Evolutionary conservation across 1,140 invertebrate genomes (phyloP).

Genomic region (Acyrthosiphon pisum): DNA sequence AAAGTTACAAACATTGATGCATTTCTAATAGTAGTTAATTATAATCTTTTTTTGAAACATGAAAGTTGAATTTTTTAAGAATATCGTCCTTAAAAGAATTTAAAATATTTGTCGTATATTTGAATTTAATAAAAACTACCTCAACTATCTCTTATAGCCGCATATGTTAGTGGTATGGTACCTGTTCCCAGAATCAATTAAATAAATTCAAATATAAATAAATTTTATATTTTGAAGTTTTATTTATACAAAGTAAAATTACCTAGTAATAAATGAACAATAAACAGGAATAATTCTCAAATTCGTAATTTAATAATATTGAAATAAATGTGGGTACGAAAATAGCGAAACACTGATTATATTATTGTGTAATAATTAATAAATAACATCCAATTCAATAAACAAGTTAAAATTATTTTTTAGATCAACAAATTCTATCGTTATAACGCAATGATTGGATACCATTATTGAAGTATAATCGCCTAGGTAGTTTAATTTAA

Average conservation of each 20-base stretch:
- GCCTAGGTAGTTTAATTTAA: neutral
- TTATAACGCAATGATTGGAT: neutral
- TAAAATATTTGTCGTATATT: neutral
- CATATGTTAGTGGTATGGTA: neutral
- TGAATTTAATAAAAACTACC: neutral
- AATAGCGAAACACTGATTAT: too few species aligned
- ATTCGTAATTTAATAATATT: too few species aligned
- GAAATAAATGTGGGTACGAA: too few species aligned
- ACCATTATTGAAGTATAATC: neutral
- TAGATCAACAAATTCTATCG: neutral
- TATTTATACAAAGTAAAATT: too few species aligned
- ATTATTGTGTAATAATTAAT: too few species aligned
- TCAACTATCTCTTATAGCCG: neutral
- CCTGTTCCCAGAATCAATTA: too few species aligned
- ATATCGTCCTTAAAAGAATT: neutral
- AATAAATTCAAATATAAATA: too few species aligned
- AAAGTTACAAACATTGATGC: neutral
- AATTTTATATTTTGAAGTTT: too few species aligned
- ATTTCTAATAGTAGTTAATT: neutral
- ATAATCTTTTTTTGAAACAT: neutral
- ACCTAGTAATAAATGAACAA: too few species aligned
- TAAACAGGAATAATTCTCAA: too few species aligned
- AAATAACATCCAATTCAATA: too few species aligned
- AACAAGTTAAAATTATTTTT: neutral
- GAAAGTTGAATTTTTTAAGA: neutral